Conservation (phyloP, 2,113 vertebrate genomes). For the Phoxinus phoxinus region DNA sequence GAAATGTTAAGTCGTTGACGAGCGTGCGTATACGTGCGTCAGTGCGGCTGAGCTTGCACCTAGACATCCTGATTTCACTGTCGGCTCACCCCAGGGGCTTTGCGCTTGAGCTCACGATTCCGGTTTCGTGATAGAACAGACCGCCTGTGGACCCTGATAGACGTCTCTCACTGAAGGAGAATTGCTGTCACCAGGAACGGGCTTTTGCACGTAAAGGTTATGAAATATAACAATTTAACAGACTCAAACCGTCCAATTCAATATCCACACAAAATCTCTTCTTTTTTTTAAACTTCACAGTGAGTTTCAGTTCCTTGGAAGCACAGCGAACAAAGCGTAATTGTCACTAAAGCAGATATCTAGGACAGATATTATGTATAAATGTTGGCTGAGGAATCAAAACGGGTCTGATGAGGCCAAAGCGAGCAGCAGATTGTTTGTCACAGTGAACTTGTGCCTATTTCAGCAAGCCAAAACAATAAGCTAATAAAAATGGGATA, state of each 20-base stretch:
- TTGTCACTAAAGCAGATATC: conserved; percentile 19
- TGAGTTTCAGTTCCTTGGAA: conserved; percentile 9
- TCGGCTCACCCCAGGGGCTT: conserved; percentile 51
- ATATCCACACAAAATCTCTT: neutral
- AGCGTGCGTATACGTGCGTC: conserved; percentile 45
- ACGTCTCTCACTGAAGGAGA: conserved; percentile 37
- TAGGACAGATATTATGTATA: conserved; percentile 19
- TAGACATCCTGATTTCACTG: conserved; percentile 52
- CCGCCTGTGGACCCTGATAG: conserved; percentile 50
- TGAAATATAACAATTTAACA: conserved; percentile 36
- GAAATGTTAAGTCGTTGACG: conserved; percentile 36
- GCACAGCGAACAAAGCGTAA: neutral
- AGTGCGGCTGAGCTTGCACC: conserved; percentile 44
- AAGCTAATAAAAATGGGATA: neutral
- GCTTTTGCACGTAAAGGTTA: conserved; percentile 29
- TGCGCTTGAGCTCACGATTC: conserved; percentile 48
- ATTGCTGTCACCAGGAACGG: conserved; percentile 34
- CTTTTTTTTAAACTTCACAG: neutral
- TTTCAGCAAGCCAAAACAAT: neutral
- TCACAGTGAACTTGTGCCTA: neutral
- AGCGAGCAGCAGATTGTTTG: neutral
- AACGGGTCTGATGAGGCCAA: conserved; percentile 16
- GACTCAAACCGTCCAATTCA: conserved; percentile 25
- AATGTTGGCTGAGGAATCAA: conserved; percentile 18
- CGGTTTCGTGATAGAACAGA: conserved; percentile 44